Conservation (phyloP, 92 coral and sea anemone species). For the Palythoa grandis region DNA sequence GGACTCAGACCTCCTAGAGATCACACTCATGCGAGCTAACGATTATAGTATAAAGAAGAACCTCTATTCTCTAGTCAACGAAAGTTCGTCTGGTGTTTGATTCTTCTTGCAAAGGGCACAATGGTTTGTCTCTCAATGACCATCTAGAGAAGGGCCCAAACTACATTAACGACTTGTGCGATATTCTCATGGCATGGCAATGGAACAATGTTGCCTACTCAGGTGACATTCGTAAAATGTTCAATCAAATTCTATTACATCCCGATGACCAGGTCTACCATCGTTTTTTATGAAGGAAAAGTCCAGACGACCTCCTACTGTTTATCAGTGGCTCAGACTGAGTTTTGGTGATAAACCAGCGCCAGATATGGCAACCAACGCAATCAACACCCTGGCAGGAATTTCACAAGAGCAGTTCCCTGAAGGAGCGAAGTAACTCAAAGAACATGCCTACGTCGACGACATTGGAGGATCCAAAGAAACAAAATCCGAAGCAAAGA, state of each 20-base stretch:
- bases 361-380: conserved; percentile 57
- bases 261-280: conserved; percentile 71
- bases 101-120: conserved; percentile 27
- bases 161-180: conserved; percentile 45
- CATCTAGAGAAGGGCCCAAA: conserved; percentile 47
- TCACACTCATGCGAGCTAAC: conserved; percentile 26
- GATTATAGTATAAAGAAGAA: conserved; percentile 48
- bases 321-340: conserved; percentile 64
- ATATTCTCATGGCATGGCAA: conserved; percentile 60
- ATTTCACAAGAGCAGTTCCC: conserved; percentile 46
- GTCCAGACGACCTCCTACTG: conserved; percentile 42
- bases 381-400: conserved; percentile 56
- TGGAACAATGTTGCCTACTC: conserved; percentile 57
- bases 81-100: conserved; percentile 44
- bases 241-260: conserved; percentile 60
- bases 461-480: conserved; percentile 62
- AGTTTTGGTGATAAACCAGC: conserved; percentile 73
- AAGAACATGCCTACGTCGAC: conserved; percentile 55
- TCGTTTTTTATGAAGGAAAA: conserved; percentile 65
- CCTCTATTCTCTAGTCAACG: too few species aligned
- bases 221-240: conserved; percentile 61
- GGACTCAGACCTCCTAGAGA: conserved; percentile 36
- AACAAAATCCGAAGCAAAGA: conserved; percentile 44
- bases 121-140: conserved; percentile 34
- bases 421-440: conserved; percentile 60